Percentiles rank a stretch among this genome's conserved stretches.
phyloP scores from a whole-genome alignment of 37 sponge, comb jelly and placozoan genomes.

The Lycopodina hypogea region DNA sequence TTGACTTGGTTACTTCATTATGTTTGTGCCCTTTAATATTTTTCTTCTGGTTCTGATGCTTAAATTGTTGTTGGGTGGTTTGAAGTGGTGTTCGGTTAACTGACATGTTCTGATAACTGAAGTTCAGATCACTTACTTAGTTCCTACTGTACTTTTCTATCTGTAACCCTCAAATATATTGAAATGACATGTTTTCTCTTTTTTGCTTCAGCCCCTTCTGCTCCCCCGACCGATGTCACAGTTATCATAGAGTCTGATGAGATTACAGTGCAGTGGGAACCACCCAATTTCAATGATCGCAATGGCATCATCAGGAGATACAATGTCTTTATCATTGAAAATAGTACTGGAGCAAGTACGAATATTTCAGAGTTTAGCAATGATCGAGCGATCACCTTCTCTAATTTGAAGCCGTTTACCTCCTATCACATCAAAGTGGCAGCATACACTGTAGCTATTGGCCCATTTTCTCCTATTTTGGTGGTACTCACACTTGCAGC shows the following conservation, averaged over 20 bases:
- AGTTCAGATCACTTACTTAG: no score
- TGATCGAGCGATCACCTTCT: background rate
- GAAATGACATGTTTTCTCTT: background rate
- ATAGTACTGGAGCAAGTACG: constrained; percentile 12
- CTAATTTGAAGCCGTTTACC: background rate
- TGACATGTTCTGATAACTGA: no score
- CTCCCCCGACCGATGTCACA: constrained; percentile 7
- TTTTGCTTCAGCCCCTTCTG: constrained; percentile 14
- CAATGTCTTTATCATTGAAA: constrained; percentile 33
- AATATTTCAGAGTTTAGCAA: no score
- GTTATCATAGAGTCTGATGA: background rate
- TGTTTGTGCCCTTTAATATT: no score
- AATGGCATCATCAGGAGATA: constrained; percentile 44
- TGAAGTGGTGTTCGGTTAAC: no score
- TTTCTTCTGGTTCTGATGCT: no score
- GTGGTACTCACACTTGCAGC: background rate
- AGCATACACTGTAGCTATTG: constrained; percentile 19
- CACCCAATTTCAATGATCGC: constrained; percentile 9
- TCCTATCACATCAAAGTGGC: constrained; percentile 16
- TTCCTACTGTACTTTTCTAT: no score
- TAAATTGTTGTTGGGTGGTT: no score
- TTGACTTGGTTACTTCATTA: no score
- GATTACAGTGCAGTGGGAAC: constrained; percentile 22
- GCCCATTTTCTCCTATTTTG: background rate
- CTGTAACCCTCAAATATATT: no score